Conservation (phyloP, 1,140 invertebrate genomes). For the Wiebesia pumilae region DNA sequence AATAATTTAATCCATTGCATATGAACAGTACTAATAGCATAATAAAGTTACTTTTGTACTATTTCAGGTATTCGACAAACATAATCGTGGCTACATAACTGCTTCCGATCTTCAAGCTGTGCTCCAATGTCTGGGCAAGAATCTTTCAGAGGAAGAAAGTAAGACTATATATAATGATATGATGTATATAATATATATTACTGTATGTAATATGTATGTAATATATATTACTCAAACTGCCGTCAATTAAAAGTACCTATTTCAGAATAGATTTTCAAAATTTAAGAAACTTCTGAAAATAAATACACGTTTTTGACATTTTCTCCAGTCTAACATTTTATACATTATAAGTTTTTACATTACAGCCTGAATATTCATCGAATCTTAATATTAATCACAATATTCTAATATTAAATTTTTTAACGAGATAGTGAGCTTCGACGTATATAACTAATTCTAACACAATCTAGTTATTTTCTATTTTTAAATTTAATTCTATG, state of each 20-base stretch:
- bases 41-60: neutral
- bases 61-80: slow-evolving; percentile 85
- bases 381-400: neutral
- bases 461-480: neutral
- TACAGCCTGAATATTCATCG: neutral
- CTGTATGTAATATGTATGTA: too few relatives aligned
- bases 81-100: slow-evolving; percentile 90
- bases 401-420: neutral
- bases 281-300: too few relatives aligned
- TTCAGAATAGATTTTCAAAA: neutral
- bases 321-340: neutral
- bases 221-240: neutral
- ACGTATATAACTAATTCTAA: neutral
- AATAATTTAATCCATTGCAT: too few relatives aligned
- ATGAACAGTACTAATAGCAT: neutral
- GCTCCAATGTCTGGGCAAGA: slow-evolving; percentile 88
- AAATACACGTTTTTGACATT: neutral
- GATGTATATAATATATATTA: too few relatives aligned
- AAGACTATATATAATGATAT: too few relatives aligned
- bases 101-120: slow-evolving; percentile 89
- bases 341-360: neutral
- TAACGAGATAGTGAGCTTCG: neutral
- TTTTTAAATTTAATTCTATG: neutral
- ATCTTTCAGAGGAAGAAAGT: slow-evolving; percentile 91
- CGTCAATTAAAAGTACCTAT: neutral